Conservation (phyloP, 1,140 invertebrate species). For the Saccostrea echinata region DNA sequence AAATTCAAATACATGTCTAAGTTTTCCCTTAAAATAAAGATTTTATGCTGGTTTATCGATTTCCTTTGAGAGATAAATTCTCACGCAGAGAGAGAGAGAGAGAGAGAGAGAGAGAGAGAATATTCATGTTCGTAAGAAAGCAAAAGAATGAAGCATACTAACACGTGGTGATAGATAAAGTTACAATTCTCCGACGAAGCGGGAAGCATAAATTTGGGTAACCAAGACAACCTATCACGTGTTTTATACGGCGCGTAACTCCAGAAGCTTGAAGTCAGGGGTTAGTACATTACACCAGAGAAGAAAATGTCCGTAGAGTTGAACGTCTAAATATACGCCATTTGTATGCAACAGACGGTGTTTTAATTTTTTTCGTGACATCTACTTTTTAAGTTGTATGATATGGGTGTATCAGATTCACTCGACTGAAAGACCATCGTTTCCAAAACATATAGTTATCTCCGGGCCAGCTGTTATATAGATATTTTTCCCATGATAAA, state of each 20-base stretch:
- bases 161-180: constrained; percentile 34
- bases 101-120: not conserved
- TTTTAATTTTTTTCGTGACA: constrained; percentile 17
- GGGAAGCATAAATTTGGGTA: constrained; percentile 19
- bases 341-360: constrained; percentile 30
- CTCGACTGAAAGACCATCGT: not conserved
- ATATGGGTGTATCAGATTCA: constrained; percentile 26
- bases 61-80: no score
- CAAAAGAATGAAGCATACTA: not conserved
- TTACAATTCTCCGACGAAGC: constrained; percentile 26
- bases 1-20: no score
- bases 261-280: constrained; percentile 16
- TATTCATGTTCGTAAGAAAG: no score
- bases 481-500: not conserved
- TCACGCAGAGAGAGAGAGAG: not conserved
- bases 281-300: not conserved
- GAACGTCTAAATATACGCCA: constrained; percentile 11
- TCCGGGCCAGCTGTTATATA: not conserved
- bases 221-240: constrained; percentile 24
- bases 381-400: constrained; percentile 5
- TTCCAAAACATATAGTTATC: constrained; percentile 14
- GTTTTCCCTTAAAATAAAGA: no score
- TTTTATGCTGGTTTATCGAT: no score
- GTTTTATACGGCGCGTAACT: constrained; percentile 32
- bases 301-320: not conserved